phyloP scores from a whole-genome alignment of 2,888 invertebrate species.

The Drosophila anomalata region DNA sequence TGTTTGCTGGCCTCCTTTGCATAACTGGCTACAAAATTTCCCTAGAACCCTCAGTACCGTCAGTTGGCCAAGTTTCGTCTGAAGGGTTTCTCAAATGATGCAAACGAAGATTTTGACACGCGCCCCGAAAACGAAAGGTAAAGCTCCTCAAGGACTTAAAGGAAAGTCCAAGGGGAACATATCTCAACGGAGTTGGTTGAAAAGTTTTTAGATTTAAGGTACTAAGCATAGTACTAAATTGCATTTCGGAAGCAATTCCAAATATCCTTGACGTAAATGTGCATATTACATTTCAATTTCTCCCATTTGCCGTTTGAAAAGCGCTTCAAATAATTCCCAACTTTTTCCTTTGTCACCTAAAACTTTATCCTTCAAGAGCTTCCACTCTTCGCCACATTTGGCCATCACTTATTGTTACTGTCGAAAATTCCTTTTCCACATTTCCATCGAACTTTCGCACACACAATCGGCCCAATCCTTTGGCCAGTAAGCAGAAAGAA shows the following conservation, averaged over 20 bases:
- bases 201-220: slow-evolving; percentile 32
- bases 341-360: slow-evolving; percentile 46
- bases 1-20: slow-evolving; percentile 65
- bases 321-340: slow-evolving; percentile 49
- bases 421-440: slow-evolving; percentile 38
- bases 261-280: slow-evolving; percentile 25
- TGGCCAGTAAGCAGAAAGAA: slow-evolving; percentile 10
- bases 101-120: slow-evolving; percentile 76
- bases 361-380: slow-evolving; percentile 32
- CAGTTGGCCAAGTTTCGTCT: slow-evolving; percentile 49
- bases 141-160: slow-evolving; percentile 3
- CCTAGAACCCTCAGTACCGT: slow-evolving; percentile 19
- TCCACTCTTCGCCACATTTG: slow-evolving; percentile 6
- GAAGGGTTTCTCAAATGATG: slow-evolving; percentile 57
- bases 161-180: not conserved
- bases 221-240: slow-evolving; percentile 18
- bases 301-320: slow-evolving; percentile 27
- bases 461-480: slow-evolving; percentile 37
- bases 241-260: slow-evolving; percentile 24
- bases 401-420: slow-evolving; percentile 50
- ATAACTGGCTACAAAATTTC: slow-evolving; percentile 73
- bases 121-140: slow-evolving; percentile 42
- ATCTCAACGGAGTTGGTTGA: not conserved
- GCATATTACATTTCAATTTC: slow-evolving; percentile 42
- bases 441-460: slow-evolving; percentile 38